Base-by-base conservation (phyloP, 2,113 vertebrate genomes). In the Columbina picui region DNA sequence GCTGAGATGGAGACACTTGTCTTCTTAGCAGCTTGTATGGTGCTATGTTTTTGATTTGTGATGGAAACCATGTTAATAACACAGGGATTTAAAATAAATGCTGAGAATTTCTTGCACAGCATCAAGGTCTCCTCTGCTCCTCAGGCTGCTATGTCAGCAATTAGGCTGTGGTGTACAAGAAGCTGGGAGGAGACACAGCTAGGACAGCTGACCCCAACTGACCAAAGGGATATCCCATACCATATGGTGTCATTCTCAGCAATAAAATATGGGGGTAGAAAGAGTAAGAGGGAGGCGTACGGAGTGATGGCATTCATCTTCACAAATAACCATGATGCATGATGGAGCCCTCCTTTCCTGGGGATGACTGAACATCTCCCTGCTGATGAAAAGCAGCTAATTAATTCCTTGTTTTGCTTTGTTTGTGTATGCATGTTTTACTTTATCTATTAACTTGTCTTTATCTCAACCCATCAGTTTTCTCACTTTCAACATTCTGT, bases 281-380 rank as follows among this genome's bases (percentile, higher is more conserved):
- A 16, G 26, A 47, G 4, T 5, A 61, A 79, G 32, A 12, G 6
- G 52, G 5, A 13, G 11, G 12, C 1, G 1, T 80, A 55, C 2
- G 1, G 29, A 56, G 7, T 2, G 0, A 41, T 27, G 7, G 3
- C 0, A 0, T 63, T 83, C 84, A 8, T 59, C 64, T 84, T 65
- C 26, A 9, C 29, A 64, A 64, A 26, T 29, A 20, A 23, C 4
- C 0, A 0, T 34, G 60, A 15, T 0, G 0, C 0, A 1, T 56
- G 45, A 12, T 19, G 8, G 32, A 65, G 2, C 38, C 6, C 5
- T 57, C 3, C 12, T 73, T 14, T 36, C 25, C 49, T 45, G 25
- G 14, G 23, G 43, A 6, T 30, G 18, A 25, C 14, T 59, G 64
- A 81, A 41, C 5, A 23, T 7, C 16, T 36, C 9, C 16, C 39